Conservation (phyloP, 2,888 invertebrate species). For the Trimorus sp. region DNA sequence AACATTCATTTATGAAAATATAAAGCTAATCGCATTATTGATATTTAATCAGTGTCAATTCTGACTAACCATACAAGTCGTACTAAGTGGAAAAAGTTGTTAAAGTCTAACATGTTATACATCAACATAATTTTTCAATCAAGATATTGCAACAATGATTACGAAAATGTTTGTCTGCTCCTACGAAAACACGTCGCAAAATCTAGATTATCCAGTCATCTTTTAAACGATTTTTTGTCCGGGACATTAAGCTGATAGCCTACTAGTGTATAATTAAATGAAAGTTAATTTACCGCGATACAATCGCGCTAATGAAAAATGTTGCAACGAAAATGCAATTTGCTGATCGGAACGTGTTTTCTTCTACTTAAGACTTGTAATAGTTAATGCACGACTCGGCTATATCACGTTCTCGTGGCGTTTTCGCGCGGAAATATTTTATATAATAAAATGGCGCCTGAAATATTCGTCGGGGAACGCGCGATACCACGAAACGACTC, state of each 20-base stretch:
- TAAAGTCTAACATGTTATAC: neutral
- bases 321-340: slow-evolving; percentile 34
- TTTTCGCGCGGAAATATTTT: slow-evolving; percentile 30
- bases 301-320: slow-evolving; percentile 33
- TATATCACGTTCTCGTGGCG: no score
- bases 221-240: slow-evolving; percentile 16
- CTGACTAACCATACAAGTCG: no score
- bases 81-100: no score
- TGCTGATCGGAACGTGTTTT: slow-evolving; percentile 32
- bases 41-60: no score
- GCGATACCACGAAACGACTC: slow-evolving; percentile 43
- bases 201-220: slow-evolving; percentile 24
- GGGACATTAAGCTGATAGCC: slow-evolving; percentile 19
- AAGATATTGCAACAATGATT: neutral
- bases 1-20: no score
- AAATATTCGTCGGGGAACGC: slow-evolving; percentile 35
- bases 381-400: neutral
- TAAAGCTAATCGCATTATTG: no score
- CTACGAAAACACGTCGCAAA: slow-evolving; percentile 7
- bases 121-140: neutral
- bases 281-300: slow-evolving; percentile 41
- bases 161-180: neutral
- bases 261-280: slow-evolving; percentile 37
- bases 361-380: slow-evolving; percentile 23
- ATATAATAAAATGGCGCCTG: slow-evolving; percentile 49